phyloP scores from a whole-genome alignment of 2,797 vertebrate species.

The Notolepis coatsorum region DNA sequence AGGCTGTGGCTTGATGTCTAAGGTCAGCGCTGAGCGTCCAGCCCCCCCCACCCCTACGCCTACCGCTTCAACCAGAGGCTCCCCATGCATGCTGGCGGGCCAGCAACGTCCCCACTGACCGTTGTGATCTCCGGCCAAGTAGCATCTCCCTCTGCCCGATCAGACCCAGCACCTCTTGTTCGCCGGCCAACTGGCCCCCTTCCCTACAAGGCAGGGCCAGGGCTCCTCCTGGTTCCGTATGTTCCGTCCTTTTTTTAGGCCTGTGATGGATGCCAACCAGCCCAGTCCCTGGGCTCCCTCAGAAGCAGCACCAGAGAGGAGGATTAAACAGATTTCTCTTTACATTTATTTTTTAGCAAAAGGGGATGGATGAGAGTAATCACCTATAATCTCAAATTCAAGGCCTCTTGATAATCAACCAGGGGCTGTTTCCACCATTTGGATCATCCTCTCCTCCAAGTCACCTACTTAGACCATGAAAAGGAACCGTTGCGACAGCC shows the following conservation, averaged over 20 bases:
- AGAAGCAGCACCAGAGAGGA: conserved; percentile 76
- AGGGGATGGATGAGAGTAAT: conserved; percentile 81
- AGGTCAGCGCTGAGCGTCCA: conserved; percentile 78
- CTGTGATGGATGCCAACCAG: conserved; percentile 74
- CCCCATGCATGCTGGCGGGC: conserved; percentile 65
- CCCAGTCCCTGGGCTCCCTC: conserved; percentile 71
- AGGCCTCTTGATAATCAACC: conserved; percentile 81
- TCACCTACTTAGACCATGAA: conserved; percentile 67
- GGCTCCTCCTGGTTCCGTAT: conserved; percentile 84
- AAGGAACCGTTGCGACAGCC: conserved; percentile 49
- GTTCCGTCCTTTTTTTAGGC: conserved; percentile 81
- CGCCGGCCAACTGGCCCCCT: conserved; percentile 81
- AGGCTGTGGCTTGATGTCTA: conserved; percentile 62
- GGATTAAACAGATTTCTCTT: conserved; percentile 79
- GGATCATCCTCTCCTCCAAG: conserved; percentile 59
- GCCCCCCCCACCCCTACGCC: conserved; percentile 25
- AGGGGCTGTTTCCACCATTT: conserved; percentile 65
- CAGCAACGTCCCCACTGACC: conserved; percentile 81
- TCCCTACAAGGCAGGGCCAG: conserved; percentile 75
- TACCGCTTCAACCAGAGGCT: conserved; percentile 65
- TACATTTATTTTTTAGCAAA: conserved; percentile 68
- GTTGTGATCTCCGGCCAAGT: conserved; percentile 86
- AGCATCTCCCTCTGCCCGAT: conserved; percentile 79
- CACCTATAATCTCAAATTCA: conserved; percentile 86
- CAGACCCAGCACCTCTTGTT: conserved; percentile 83